phyloP scores from a whole-genome alignment of 2,113 vertebrate species.

The Carassius auratus region DNA sequence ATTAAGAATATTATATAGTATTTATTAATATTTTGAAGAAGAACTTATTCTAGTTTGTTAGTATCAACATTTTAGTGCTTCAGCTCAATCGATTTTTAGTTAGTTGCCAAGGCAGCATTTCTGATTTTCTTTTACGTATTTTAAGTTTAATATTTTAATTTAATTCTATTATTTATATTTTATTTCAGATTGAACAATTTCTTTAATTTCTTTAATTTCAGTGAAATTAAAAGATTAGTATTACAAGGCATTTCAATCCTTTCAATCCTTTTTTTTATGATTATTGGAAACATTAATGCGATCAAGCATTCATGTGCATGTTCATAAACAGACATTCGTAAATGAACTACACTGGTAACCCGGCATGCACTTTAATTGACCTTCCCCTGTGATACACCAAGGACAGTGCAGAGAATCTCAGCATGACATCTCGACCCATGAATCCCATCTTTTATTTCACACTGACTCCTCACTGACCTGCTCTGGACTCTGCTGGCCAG shows the following conservation, averaged over 20 bases:
- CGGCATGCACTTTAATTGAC: constrained; percentile 4
- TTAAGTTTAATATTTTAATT: not conserved
- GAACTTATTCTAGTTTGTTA: not conserved
- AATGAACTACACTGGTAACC: not conserved
- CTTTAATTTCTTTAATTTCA: not conserved
- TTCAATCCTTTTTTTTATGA: not conserved
- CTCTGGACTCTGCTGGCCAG: constrained; percentile 80
- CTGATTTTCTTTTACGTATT: not conserved
- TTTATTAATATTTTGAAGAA: not conserved
- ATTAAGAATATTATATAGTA: not conserved
- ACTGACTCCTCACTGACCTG: constrained; percentile 77
- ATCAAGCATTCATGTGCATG: not conserved
- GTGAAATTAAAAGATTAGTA: not conserved
- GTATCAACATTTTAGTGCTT: not conserved
- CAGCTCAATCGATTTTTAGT: not conserved
- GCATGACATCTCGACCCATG: not conserved
- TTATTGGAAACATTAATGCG: not conserved
- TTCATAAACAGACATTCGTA: not conserved
- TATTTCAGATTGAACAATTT: not conserved
- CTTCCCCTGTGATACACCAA: not conserved
- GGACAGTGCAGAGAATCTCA: not conserved
- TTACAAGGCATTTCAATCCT: not conserved
- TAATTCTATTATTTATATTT: not conserved
- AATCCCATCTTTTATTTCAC: constrained; percentile 6
- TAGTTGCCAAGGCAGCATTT: not conserved